Base-by-base conservation (phyloP, 2,888 invertebrate species). In the Keiferia lycopersicella region DNA sequence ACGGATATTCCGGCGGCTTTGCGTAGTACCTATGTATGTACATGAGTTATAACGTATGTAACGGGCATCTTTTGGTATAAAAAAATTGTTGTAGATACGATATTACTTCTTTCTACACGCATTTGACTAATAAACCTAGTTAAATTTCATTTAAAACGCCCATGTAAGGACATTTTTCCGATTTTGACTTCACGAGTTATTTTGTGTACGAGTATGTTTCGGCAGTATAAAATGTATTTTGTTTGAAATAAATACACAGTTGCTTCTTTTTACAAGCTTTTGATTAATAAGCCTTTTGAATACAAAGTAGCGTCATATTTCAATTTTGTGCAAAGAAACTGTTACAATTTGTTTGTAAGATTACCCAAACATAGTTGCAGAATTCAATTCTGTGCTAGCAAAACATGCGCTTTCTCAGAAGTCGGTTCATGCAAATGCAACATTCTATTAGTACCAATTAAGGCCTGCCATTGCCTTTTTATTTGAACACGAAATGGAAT, bases 371-470 rank as follows among this genome's bases (percentile, higher is more conserved):
- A 56, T 56, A 26, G 56, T 56, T 56, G 56, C 56, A 56, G 34
- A 56, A 56, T 56, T 56, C 56, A 56, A 34, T 56, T 14, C 56
- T 34, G 34, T 34, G 34, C 56, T 18, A 51, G 12, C 38, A 34
- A 30, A 8, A 53, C 53, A 62, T 16, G 50, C 30, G 34, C 71
- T 72, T 82, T 82, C 82, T 73, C 75, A 76, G 81, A 82, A 82
- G 73, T 69, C 30, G 68, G 75, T 69, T 71, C 74, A 71, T 75
- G 74, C 74, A 73, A 75, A 71, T 56, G 34, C 34, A 34, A 34
- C 34, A 34, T 34, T 34, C 34, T 34, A 76, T 68, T 72, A 73
- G 72, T 75, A 83, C 85, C 85, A 85, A 84, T 86, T 86, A 85
- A 85, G 83, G 74, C 72, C 66, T 71, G 73, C 74, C 74, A 75